These are phyloP conservation scores for Amia ocellicauda DNA, from an alignment of 2,113 vertebrate species.

Conservation along the genomic window DNA sequence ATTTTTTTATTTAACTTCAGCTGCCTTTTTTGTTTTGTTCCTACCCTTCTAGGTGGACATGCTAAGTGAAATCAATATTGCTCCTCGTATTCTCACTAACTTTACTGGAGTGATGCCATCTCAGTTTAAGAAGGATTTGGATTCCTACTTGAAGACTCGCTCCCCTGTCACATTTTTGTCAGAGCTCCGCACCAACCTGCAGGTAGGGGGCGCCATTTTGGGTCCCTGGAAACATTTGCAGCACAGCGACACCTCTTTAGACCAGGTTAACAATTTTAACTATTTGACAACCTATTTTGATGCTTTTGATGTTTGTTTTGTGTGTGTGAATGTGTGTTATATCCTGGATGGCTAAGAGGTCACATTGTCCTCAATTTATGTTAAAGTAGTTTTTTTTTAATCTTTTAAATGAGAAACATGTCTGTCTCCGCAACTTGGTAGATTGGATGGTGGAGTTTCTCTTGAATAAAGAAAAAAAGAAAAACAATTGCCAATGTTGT, in stretches of 20 bases:
- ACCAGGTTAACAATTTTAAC: slow-evolving; percentile 24
- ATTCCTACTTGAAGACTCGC: slow-evolving; percentile 97
- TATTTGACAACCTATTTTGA: slow-evolving; percentile 21
- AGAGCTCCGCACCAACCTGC: slow-evolving; percentile 94
- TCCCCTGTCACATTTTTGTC: slow-evolving; percentile 96
- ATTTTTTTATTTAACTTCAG: neutral
- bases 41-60: slow-evolving; percentile 83
- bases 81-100: slow-evolving; percentile 96
- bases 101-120: slow-evolving; percentile 98
- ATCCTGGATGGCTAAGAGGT: too few species aligned
- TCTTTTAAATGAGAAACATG: too few species aligned
- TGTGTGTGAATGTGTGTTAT: neutral
- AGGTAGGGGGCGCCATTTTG: slow-evolving; percentile 62
- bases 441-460: too few species aligned
- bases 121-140: slow-evolving; percentile 98
- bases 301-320: neutral
- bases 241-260: slow-evolving; percentile 26
- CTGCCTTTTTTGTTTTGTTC: neutral
- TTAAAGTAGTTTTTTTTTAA: too few species aligned
- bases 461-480: too few species aligned
- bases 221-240: slow-evolving; percentile 29
- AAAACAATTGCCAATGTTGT: too few species aligned
- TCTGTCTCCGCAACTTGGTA: too few species aligned
- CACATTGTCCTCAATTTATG: too few species aligned
- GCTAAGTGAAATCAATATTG: slow-evolving; percentile 98